Conservation (phyloP, 2,113 vertebrate genomes). For the Paratilapia polleni region DNA sequence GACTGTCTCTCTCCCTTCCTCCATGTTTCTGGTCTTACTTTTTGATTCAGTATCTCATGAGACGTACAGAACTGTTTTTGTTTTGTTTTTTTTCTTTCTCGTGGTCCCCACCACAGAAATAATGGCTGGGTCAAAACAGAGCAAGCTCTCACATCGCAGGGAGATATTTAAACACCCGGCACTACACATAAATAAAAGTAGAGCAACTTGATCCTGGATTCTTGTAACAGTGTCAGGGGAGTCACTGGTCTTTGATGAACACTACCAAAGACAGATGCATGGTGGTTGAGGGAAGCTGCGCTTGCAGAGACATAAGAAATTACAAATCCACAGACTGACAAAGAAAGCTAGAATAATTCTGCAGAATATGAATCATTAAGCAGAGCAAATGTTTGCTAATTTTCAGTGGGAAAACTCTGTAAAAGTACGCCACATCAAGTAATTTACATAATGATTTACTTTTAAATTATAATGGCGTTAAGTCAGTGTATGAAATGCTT, state of each 20-base stretch:
- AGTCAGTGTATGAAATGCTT: conserved; percentile 14
- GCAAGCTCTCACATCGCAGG: conserved; percentile 47
- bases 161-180: conserved; percentile 64
- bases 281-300: conserved; percentile 23
- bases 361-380: conserved; percentile 67
- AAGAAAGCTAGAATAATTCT: conserved; percentile 45
- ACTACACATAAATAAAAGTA: conserved; percentile 69
- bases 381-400: conserved; percentile 69
- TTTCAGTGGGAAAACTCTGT: conserved; percentile 47
- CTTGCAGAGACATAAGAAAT: conserved; percentile 29
- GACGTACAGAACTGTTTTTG: conserved; percentile 52
- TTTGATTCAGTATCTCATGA: conserved; percentile 50
- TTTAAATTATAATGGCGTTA: conserved; percentile 50
- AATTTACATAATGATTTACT: conserved; percentile 19
- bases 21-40: conserved; percentile 24
- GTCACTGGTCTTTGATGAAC: conserved; percentile 67
- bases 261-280: conserved; percentile 57
- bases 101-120: conserved; percentile 60
- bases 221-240: conserved; percentile 65
- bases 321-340: conserved; percentile 51
- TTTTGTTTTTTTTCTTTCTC: background rate
- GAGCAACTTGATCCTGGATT: conserved; percentile 70
- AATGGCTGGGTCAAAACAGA: conserved; percentile 68
- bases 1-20: conserved; percentile 16
- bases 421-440: conserved; percentile 18